Evolutionary conservation across 2,888 invertebrate species (phyloP), one percentile per base, ranked within the genome.

Genomic region (Drosophila neotestacea): DNA sequence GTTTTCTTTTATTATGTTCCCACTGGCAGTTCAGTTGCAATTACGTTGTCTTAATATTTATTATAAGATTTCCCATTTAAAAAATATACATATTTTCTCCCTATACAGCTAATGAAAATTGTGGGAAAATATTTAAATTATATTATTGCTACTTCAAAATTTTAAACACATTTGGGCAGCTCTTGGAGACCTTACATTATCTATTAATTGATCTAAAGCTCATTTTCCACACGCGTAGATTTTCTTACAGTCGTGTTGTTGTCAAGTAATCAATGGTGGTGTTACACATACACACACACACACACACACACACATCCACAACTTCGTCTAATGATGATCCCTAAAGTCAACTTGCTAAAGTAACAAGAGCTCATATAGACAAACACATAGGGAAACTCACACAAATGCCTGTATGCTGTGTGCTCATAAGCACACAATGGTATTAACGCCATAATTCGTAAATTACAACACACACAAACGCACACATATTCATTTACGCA

Each of bases 381-480:
- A 46, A 58, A 54, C 44, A 63, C 28, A 38, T 4, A 16, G n/a
- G 41, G n/a, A n/a, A 30, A 30, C 54, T 28, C 6, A 34, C 41
- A 55, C 13, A 52, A 30, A 46, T 38, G 34, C 36, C 39, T 22
- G 39, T 32, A 41, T 28, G 67, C 61, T 68, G 39, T 32, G 34
- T 28, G 67, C 61, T 68, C 80, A 76, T 79, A 80, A 82, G 85
- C 70, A 85, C 76, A 88, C 81, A 81, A 73, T 72, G 86, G 88
- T 80, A 85, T 85, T 85, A 88, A 78, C 81, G 88, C 86, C 85
- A 85, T 85, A 88, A 85, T 81, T 85, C 85, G 79, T 63, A 77
- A 73, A 70, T 78, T 73, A 77, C 77, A 88, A 44, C 52, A 67
- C 70, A 46, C 44, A 66, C 67, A 70, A 55, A 54, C 38, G 46